Conservation (phyloP, 2,797 vertebrate species). For the Mus spretus region DNA sequence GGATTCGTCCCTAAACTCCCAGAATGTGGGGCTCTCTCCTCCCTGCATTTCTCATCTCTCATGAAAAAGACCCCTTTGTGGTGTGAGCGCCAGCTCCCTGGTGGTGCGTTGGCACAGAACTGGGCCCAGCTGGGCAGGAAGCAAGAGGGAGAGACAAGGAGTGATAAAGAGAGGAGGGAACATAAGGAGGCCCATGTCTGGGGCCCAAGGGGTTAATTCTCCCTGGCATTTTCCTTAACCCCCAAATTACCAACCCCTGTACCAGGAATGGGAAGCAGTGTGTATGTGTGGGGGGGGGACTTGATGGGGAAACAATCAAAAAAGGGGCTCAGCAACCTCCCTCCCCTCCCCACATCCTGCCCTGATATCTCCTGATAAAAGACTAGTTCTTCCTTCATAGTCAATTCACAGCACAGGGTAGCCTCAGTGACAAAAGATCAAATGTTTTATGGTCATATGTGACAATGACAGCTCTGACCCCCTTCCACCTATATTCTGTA, state of each 20-base stretch:
- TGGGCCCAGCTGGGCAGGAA: constrained; percentile 93
- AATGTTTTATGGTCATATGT: constrained; percentile 9
- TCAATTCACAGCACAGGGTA: not conserved
- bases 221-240: constrained; percentile 81
- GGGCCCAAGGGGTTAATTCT: constrained; percentile 87
- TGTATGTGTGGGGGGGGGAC: not conserved
- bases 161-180: constrained; percentile 83
- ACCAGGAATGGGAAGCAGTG: constrained; percentile 17
- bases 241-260: constrained; percentile 75
- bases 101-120: constrained; percentile 88
- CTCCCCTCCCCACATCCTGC: not conserved
- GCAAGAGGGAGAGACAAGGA: constrained; percentile 82
- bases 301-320: not conserved
- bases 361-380: not conserved
- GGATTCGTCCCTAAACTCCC: constrained; percentile 70
- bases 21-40: constrained; percentile 84
- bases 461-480: constrained; percentile 47
- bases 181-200: constrained; percentile 84
- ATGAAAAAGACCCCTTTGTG: constrained; percentile 91
- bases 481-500: constrained; percentile 82
- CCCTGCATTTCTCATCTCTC: constrained; percentile 87
- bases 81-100: constrained; percentile 83
- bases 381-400: constrained; percentile 4
- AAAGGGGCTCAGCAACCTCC: not conserved
- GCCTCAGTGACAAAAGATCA: constrained; percentile 25